Evolutionary conservation across 2,113 vertebrate species (phyloP).

Genomic region (Lota lota): DNA sequence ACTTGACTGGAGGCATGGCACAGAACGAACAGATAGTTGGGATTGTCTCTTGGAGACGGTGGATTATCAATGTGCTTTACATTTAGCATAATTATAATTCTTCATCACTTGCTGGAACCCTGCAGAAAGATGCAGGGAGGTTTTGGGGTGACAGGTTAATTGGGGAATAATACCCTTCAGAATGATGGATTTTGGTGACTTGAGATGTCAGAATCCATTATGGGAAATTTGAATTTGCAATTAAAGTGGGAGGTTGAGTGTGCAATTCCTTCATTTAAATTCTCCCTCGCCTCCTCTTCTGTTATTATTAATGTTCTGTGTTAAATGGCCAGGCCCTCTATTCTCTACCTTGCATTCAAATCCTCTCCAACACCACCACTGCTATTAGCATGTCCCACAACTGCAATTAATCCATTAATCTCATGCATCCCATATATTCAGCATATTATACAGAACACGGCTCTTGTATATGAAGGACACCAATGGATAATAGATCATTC

Average conservation of each 20-base stretch:
- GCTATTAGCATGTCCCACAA: slow-evolving; percentile 50
- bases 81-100: slow-evolving; percentile 79
- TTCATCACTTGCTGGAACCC: slow-evolving; percentile 72
- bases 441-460: slow-evolving; percentile 25
- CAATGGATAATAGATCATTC: slow-evolving; percentile 24
- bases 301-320: slow-evolving; percentile 71
- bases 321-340: slow-evolving; percentile 56
- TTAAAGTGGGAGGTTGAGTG: slow-evolving; percentile 74
- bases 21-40: too few species aligned
- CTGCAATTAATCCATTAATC: slow-evolving; percentile 64
- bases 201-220: slow-evolving; percentile 81
- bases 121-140: slow-evolving; percentile 65
- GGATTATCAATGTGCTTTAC: slow-evolving; percentile 75
- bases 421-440: slow-evolving; percentile 38
- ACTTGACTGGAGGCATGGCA: too few species aligned
- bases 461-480: slow-evolving; percentile 21
- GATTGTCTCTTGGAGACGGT: slow-evolving; percentile 15
- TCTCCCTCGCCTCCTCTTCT: slow-evolving; percentile 52
- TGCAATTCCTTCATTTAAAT: slow-evolving; percentile 72
- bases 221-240: slow-evolving; percentile 79
- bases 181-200: slow-evolving; percentile 85
- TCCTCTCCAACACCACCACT: neutral
- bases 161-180: slow-evolving; percentile 81
- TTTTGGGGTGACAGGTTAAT: slow-evolving; percentile 78
- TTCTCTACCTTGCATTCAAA: slow-evolving; percentile 42